These are phyloP conservation scores for Oryzias sinensis DNA, from an alignment of 2,797 vertebrate species.

Conservation along the genomic window DNA sequence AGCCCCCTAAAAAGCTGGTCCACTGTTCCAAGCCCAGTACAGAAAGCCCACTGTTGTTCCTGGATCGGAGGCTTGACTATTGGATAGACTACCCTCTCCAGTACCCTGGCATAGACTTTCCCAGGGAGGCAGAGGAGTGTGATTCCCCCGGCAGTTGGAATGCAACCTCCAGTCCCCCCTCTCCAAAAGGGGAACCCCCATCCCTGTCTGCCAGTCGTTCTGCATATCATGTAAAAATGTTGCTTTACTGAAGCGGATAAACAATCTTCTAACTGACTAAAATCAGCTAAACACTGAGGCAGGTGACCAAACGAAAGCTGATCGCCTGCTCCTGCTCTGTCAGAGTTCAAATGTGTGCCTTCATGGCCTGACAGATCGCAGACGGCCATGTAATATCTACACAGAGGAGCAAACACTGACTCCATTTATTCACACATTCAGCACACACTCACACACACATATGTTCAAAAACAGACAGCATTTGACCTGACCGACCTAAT, in stretches of 20 bases:
- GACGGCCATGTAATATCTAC: conserved; percentile 35
- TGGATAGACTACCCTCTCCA: too few relatives aligned
- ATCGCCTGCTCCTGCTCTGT: conserved; percentile 18
- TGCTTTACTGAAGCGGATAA: neutral
- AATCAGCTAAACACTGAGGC: neutral
- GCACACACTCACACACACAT: conserved; percentile 27
- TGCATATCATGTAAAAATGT: conserved; percentile 4
- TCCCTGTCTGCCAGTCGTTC: too few relatives aligned
- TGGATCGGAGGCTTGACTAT: too few relatives aligned
- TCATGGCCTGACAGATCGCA: conserved; percentile 24
- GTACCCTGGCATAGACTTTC: too few relatives aligned
- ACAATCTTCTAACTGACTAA: neutral
- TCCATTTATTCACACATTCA: conserved; percentile 45
- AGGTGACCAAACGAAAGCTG: conserved; percentile 16
- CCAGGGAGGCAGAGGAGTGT: too few relatives aligned
- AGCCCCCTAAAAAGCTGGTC: too few relatives aligned
- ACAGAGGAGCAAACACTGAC: conserved; percentile 51
- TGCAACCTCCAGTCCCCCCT: too few relatives aligned
- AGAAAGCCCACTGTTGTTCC: too few relatives aligned
- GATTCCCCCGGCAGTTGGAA: too few relatives aligned
- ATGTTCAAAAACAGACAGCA: conserved; percentile 23
- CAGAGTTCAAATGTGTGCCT: conserved; percentile 37
- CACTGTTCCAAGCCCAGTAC: too few relatives aligned
- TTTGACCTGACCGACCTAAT: conserved; percentile 33
- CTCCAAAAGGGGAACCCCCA: too few relatives aligned